Conservation (phyloP, 1,140 invertebrate species). For the Hestina assimilis region DNA sequence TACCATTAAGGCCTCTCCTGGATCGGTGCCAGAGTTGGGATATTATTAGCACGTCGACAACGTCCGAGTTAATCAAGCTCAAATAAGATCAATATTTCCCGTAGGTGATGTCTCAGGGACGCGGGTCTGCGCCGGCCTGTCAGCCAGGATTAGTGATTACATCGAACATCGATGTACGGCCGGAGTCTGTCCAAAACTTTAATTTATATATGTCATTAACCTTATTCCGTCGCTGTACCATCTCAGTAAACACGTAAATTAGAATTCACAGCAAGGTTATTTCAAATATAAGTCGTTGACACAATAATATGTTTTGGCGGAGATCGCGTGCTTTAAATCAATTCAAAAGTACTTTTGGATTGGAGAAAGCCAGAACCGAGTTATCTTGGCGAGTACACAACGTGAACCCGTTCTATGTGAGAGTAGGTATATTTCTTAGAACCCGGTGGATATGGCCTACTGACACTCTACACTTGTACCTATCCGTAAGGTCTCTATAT, state of each 20-base stretch:
- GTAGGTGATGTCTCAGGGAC: slow-evolving; percentile 62
- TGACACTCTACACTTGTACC: slow-evolving; percentile 27
- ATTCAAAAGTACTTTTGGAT: slow-evolving; percentile 13
- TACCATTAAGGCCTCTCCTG: slow-evolving; percentile 73
- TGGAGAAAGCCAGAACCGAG: slow-evolving; percentile 32
- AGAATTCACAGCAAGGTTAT: slow-evolving; percentile 17
- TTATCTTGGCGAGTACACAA: slow-evolving; percentile 28
- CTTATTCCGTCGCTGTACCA: slow-evolving; percentile 22
- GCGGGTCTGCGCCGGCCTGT: slow-evolving; percentile 26
- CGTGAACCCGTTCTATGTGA: slow-evolving; percentile 43
- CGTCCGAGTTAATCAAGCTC: slow-evolving; percentile 76
- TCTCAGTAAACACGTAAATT: slow-evolving; percentile 30
- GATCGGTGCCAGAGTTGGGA: slow-evolving; percentile 63
- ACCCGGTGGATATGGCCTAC: slow-evolving; percentile 30
- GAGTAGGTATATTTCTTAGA: slow-evolving; percentile 43
- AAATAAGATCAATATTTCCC: slow-evolving; percentile 76
- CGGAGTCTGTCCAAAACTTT: slow-evolving; percentile 15
- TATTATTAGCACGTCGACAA: slow-evolving; percentile 74
- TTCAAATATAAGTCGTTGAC: slow-evolving; percentile 23
- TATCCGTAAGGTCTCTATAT: too few species aligned
- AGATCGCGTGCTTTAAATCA: neutral
- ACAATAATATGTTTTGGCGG: slow-evolving; percentile 24
- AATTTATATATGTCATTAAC: slow-evolving; percentile 28
- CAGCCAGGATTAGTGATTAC: slow-evolving; percentile 37
- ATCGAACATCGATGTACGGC: slow-evolving; percentile 20